Evolutionary conservation across 2,797 vertebrate genomes (phyloP), one percentile per base, ranked within the genome.

Genomic region (Protonibea diacanthus): DNA sequence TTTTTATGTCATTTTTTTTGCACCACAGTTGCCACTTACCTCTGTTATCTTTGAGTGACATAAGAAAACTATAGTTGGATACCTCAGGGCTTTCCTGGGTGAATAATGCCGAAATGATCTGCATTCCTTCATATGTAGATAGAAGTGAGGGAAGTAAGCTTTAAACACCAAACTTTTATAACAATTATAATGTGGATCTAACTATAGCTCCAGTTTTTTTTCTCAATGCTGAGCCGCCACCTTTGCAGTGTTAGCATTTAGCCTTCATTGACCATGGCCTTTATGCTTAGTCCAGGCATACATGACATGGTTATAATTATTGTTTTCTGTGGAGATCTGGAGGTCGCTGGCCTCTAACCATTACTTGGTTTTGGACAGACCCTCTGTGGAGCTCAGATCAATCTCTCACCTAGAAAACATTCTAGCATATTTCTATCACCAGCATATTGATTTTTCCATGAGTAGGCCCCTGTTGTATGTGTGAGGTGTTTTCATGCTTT

Each of bases 351-450:
- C 95, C 94, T 88, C 92, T 95, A 95, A 95, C 94, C 94, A 94
- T 95, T 95, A 95, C 93, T 96, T 95, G 90, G 89, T 93, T 95
- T 94, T 90, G 91, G 91, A 91, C 90, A 87, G 90, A 93, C 78
- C 91, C 94, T 94, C 93, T 57, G 86, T 80, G 92, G 94, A 92
- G 89, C 91, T 71, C 88, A 90, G 95, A 95, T 96, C 95, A 95
- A 95, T 95, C 91, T 91, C 91, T 93, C 94, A 94, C 93, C 93
- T 94, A 91, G 87, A 94, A 91, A 95, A 93, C 91, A 92, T 91
- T 91, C 90, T 86, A 92, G 94, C 91, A 92, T 94, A 95, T 95
- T 95, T 95, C 95, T 95, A 95, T 95, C 93, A 94, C 93, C 89
- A 91, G 90, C 85, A 58, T 93, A 95, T 96, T 93, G 95, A 95